These are phyloP conservation scores for Sarcophaga peregrina DNA, from an alignment of 1,140 invertebrate genomes.

Conservation along the genomic window DNA sequence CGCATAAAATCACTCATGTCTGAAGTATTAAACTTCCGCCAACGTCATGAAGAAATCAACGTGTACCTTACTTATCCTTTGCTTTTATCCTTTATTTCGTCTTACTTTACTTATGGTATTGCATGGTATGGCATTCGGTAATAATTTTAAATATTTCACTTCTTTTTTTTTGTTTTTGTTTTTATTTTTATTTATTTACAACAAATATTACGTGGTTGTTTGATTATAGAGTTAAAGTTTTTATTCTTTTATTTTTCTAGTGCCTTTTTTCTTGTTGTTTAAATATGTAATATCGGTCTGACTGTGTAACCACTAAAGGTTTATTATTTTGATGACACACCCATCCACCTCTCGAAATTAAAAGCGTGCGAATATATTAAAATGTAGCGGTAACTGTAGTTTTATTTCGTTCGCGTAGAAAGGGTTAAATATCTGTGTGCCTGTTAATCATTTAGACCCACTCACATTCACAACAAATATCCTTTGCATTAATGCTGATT, in stretches of 20 bases:
- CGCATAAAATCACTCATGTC: conserved; percentile 39
- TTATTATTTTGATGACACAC: conserved; percentile 2
- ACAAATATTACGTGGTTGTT: not conserved
- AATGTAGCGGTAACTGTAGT: no score
- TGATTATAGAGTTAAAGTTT: conserved; percentile 30
- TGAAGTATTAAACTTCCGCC: conserved; percentile 40
- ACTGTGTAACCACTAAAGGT: conserved; percentile 40
- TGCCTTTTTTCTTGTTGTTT: not conserved
- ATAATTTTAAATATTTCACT: no score
- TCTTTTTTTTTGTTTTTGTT: no score
- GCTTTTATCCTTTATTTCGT: no score
- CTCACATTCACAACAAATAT: conserved; percentile 8
- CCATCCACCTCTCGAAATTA: conserved; percentile 12
- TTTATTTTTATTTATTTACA: no score
- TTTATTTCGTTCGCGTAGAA: not conserved
- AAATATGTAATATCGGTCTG: conserved; percentile 22
- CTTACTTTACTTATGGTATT: no score
- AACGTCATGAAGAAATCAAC: conserved; percentile 10
- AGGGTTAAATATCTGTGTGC: not conserved
- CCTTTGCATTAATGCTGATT: conserved; percentile 35
- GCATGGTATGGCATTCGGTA: no score
- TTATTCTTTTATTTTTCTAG: not conserved
- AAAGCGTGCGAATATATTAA: not conserved
- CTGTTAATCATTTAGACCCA: not conserved
- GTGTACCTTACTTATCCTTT: not conserved